Evolutionary conservation across 2,797 vertebrate species (phyloP), one percentile per base, ranked within the genome.

Genomic region (Tapera naevia): DNA sequence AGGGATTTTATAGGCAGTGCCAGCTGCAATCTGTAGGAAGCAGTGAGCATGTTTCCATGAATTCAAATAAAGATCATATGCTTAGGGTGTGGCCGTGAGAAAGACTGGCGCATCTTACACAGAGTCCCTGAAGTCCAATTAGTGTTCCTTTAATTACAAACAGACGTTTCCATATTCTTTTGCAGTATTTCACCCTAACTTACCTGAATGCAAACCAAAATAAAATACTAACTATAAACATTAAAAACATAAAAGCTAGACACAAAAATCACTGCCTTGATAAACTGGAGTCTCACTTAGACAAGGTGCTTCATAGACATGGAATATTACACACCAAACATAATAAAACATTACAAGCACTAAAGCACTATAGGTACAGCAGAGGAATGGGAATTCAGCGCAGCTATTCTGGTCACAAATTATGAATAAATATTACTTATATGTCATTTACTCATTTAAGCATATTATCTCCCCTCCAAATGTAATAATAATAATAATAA

Each of bases 151-250:
- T 95, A 96, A 96, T 95, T 95, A 8, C 75, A 95, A 95, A 81
- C 89, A 97, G 61, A 83, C 84, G 94, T 96, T 92, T 95, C 86
- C 96, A 95, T 35, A 96, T 95, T 97, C 97, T 86, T 95, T 72
- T 61, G 58, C 86, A 75, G 80, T 54, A 83, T 64, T 89, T 92
- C 64, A n/a, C 76, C 76, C 89, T 86, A 58, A 70, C 80, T 67
- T 84, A 96, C 91, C 89, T 97, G 95, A 97, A 69, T 37, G 56
- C 37, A 76, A 93, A 92, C 64, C 74, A 87, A 91, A 95, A 70
- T 50, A 92, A 91, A 95, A 86, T 50, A 84, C 66, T 35, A 76
- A 80, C 73, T 43, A 57, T 13, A 41, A 61, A 28, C 11, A 14
- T 92, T 46, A 66, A 66, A 73, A 94, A 56, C 11, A 35, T 18